Percentiles rank a stretch among this genome's conserved stretches.
phyloP scores from a whole-genome alignment of 2,113 vertebrate species.

The Antennarius striatus region DNA sequence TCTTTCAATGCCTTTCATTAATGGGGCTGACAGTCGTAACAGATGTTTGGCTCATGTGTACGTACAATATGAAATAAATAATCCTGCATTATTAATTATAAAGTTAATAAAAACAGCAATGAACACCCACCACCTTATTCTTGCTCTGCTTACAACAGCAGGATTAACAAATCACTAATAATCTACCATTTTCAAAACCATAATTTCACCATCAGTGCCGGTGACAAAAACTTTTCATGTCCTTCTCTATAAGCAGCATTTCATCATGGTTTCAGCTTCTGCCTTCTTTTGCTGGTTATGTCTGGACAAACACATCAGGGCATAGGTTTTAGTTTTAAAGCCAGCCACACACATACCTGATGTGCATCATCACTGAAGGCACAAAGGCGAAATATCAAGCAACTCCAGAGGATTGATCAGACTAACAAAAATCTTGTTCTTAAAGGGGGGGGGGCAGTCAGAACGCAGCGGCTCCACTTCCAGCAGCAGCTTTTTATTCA shows the following conservation, averaged over 20 bases:
- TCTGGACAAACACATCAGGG: slow-evolving; percentile 26
- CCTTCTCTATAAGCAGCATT: slow-evolving; percentile 39
- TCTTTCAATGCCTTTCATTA: slow-evolving; percentile 33
- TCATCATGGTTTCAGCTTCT: slow-evolving; percentile 20
- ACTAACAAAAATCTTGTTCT: neutral
- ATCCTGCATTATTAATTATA: slow-evolving; percentile 21
- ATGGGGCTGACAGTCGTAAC: slow-evolving; percentile 3
- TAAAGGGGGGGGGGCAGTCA: slow-evolving; percentile 1
- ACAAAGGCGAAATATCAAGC: slow-evolving; percentile 23
- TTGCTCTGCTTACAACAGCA: slow-evolving; percentile 81
- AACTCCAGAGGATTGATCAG: slow-evolving; percentile 5
- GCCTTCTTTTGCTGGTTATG: slow-evolving; percentile 23
- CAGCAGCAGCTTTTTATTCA: slow-evolving; percentile 61
- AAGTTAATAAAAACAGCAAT: slow-evolving; percentile 35
- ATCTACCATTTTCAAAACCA: slow-evolving; percentile 15
- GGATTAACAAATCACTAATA: slow-evolving; percentile 45
- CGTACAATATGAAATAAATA: slow-evolving; percentile 68
- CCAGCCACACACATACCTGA: neutral
- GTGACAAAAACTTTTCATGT: slow-evolving; percentile 31
- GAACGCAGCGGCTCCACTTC: neutral
- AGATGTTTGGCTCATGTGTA: slow-evolving; percentile 32
- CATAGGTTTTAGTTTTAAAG: slow-evolving; percentile 29
- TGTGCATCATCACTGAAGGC: slow-evolving; percentile 26
- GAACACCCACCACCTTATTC: slow-evolving; percentile 64
- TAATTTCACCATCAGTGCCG: slow-evolving; percentile 48